Evolutionary conservation across 2,888 invertebrate species (phyloP).

Genomic region (Agonopterix subpropinquella): DNA sequence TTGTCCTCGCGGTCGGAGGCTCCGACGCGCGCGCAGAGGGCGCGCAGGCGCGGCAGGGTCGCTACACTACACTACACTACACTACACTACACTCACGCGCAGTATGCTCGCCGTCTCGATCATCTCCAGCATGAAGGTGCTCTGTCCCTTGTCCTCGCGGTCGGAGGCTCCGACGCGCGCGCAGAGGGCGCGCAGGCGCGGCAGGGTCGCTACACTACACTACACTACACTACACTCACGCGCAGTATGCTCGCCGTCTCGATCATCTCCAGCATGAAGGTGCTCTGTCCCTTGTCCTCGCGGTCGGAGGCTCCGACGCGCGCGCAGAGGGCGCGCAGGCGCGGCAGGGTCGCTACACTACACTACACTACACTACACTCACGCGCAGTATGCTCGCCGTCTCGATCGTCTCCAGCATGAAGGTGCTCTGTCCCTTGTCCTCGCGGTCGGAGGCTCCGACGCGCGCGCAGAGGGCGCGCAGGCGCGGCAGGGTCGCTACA

Average conservation of each 20-base stretch:
- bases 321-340: slow-evolving; percentile 90
- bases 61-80: slow-evolving; percentile 31
- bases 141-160: slow-evolving; percentile 90
- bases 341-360: slow-evolving; percentile 78
- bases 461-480: slow-evolving; percentile 91
- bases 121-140: slow-evolving; percentile 99
- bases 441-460: slow-evolving; percentile 96
- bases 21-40: slow-evolving; percentile 93
- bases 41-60: slow-evolving; percentile 86
- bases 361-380: slow-evolving; percentile 6
- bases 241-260: slow-evolving; percentile 94
- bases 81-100: slow-evolving; percentile 69
- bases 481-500: slow-evolving; percentile 80
- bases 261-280: slow-evolving; percentile 99
- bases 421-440: slow-evolving; percentile 94
- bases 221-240: slow-evolving; percentile 56
- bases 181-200: slow-evolving; percentile 88
- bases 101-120: slow-evolving; percentile 95
- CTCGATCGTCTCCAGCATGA: slow-evolving; percentile 99
- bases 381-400: slow-evolving; percentile 93
- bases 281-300: slow-evolving; percentile 93
- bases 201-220: slow-evolving; percentile 88
- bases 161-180: slow-evolving; percentile 96
- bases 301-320: slow-evolving; percentile 95
- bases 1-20: slow-evolving; percentile 92